Evolutionary conservation across 2,888 invertebrate genomes (phyloP).

Genomic region (Ellobium chinense): DNA sequence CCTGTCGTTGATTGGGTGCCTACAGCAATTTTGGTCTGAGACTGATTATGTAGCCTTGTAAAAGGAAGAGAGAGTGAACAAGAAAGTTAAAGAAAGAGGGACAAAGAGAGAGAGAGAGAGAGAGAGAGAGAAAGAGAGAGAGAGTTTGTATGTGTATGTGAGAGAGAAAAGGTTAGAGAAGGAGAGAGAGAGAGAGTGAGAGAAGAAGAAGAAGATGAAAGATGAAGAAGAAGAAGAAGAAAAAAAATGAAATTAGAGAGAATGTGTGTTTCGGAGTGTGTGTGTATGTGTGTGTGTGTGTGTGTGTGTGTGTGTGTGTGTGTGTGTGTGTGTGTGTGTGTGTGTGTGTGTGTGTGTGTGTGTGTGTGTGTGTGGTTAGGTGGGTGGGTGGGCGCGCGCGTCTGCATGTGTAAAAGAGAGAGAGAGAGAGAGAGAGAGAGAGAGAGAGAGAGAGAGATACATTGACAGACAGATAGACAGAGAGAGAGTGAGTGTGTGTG

Average conservation of each 20-base stretch:
- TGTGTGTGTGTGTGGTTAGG: too few relatives aligned
- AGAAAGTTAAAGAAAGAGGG: neutral
- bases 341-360: too few relatives aligned
- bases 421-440: neutral
- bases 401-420: too few relatives aligned
- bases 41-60: too few relatives aligned
- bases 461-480: neutral
- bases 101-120: conserved; percentile 15
- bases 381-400: too few relatives aligned
- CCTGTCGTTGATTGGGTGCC: too few relatives aligned
- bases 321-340: too few relatives aligned
- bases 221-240: neutral
- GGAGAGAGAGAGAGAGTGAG: conserved; percentile 6
- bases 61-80: conserved; percentile 26
- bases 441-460: neutral
- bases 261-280: too few relatives aligned
- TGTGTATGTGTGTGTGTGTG: too few relatives aligned
- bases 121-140: neutral
- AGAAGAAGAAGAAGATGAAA: neutral
- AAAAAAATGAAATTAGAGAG: too few relatives aligned
- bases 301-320: too few relatives aligned
- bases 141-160: neutral
- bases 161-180: neutral
- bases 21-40: too few relatives aligned
- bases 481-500: neutral